These are phyloP conservation scores for Dione vanillae DNA, from an alignment of 2,888 invertebrate species.

Conservation along the genomic window DNA sequence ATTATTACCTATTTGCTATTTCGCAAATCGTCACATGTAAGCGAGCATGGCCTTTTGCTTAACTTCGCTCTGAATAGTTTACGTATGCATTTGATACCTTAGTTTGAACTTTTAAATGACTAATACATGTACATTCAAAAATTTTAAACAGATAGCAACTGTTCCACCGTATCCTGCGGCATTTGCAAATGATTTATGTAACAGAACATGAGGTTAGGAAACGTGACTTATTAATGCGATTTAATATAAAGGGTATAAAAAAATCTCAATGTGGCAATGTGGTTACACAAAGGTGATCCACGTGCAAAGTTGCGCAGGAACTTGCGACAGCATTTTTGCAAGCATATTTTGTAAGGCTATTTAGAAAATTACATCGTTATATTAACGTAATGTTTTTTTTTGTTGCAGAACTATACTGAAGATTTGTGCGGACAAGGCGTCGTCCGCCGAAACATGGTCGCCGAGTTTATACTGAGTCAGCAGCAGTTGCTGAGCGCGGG, in stretches of 20 bases:
- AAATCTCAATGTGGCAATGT: constrained; percentile 69
- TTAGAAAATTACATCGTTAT: constrained; percentile 57
- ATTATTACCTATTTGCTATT: constrained; percentile 39
- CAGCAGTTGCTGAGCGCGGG: constrained; percentile 78
- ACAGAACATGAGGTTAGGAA: constrained; percentile 64
- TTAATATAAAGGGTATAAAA: constrained; percentile 74
- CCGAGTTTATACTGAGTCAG: constrained; percentile 92
- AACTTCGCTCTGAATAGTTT: constrained; percentile 30
- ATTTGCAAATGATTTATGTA: constrained; percentile 64
- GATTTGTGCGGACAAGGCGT: constrained; percentile 78
- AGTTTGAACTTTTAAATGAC: constrained; percentile 17
- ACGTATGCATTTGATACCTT: constrained; percentile 14
- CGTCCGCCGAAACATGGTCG: constrained; percentile 92
- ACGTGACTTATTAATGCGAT: constrained; percentile 70
- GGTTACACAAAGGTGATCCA: constrained; percentile 75
- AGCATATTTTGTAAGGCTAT: constrained; percentile 66
- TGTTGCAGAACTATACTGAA: constrained; percentile 79
- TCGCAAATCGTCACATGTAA: constrained; percentile 48
- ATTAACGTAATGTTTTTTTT: constrained; percentile 66
- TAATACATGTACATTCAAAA: constrained; percentile 22
- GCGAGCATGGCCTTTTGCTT: constrained; percentile 39
- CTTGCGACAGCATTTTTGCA: constrained; percentile 76
- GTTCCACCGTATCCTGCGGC: constrained; percentile 60
- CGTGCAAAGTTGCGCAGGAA: constrained; percentile 70
- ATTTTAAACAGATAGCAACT: constrained; percentile 34